These are phyloP conservation scores for Drymonia ruficornis DNA, from an alignment of 2,888 invertebrate genomes.

Conservation along the genomic window DNA sequence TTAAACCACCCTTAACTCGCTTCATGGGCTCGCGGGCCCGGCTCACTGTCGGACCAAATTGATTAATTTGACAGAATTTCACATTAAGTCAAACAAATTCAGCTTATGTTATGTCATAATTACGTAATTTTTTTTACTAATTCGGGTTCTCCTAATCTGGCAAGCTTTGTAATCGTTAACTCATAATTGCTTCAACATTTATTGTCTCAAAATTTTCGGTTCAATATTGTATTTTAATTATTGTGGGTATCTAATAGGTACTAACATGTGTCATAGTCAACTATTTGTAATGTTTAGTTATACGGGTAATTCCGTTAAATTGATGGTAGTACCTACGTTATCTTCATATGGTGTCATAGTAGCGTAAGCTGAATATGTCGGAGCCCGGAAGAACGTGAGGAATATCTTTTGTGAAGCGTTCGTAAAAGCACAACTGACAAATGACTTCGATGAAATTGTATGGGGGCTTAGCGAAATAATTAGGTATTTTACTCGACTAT, in stretches of 20 bases:
- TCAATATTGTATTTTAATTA: no score
- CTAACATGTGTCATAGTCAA: no score
- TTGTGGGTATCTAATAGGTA: no score
- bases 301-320: no score
- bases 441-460: conserved; percentile 43
- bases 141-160: no score
- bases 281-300: no score
- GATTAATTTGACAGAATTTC: conserved; percentile 50
- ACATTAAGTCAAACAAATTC: conserved; percentile 34
- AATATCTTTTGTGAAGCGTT: conserved; percentile 21
- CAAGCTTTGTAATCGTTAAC: no score
- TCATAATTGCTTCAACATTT: no score
- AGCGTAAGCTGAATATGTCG: conserved; percentile 15
- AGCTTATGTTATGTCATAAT: conserved; percentile 13
- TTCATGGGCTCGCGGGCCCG: conserved; percentile 19
- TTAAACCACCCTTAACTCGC: conserved; percentile 54
- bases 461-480: conserved; percentile 20
- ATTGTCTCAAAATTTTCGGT: no score
- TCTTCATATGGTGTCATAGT: background rate
- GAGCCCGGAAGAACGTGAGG: conserved; percentile 5
- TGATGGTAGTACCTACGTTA: no score
- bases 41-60: conserved; percentile 48
- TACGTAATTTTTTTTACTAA: background rate
- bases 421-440: conserved; percentile 47
- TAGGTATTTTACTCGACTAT: conserved; percentile 9